Base-by-base conservation (phyloP, 2,113 vertebrate species). In the Brachypodius melanocephalos region DNA sequence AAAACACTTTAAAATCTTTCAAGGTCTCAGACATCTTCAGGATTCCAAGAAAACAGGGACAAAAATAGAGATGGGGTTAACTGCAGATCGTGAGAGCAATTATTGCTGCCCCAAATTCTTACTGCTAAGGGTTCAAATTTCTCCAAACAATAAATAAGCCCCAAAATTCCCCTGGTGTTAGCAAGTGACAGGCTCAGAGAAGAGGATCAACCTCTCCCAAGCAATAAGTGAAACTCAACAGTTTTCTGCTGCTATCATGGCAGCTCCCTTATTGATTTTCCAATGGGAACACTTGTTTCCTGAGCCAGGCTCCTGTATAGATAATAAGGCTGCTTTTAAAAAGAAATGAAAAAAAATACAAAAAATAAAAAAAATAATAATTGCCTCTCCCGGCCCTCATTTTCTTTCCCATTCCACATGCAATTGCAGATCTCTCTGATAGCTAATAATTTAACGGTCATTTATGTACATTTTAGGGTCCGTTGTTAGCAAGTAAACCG, bases 291-390 rank as follows among this genome's bases (percentile, higher is more conserved):
- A 19, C 93, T 95, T 78, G 71, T 93, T 88, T 90, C 82, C 58
- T 0, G 1, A 94, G 85, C 49, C 32, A 90, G 48, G 55, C 36
- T 91, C 31, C 71, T 55, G 52, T 52, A 71, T 55, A 89, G 93
- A 95, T 91, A 95, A 96, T 87, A 81, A 79, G 51, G 17, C 21
- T 74, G 74, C 66, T 87, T 93, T 3, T 15, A 42, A 65, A 88
- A 66, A 85, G 17, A 82, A 42, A 3, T 8, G 21, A 3, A 20
- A 28, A 45, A 75, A 66, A 57, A 6, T 2, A 17, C 32, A 88
- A 94, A 96, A 93, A 58, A n/a, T n/a, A n/a, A 62, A 88, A 78
- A 93, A 94, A 94, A 66, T 66, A 89, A 92, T 58, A 93, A 95
- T 91, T 88, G 82, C 68, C 10, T 87, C 52, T 73, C 51, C 0